Evolutionary conservation across 2,888 invertebrate genomes (phyloP), one percentile per base, ranked within the genome.

Genomic region (Agonopterix subpropinquella): DNA sequence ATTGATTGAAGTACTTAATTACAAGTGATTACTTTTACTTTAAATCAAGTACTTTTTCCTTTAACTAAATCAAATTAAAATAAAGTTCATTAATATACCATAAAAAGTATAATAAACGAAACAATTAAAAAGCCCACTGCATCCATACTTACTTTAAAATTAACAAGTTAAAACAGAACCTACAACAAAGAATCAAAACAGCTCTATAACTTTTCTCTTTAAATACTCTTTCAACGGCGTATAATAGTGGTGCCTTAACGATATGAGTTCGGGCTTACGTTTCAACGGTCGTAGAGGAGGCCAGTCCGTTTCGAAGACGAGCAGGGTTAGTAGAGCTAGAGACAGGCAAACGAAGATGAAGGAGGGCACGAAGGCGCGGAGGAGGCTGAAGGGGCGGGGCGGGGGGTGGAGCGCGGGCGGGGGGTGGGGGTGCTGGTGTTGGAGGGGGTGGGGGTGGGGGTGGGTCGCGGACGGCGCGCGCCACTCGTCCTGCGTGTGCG

Each of bases 161-260:
- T 7, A 28, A 28, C 28, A 41, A 11, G 13, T 13, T 7, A 41
- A 41, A 11, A 41, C 41, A 43, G 15, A 43, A 15, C 43, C 13
- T 39, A n/a, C 39, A 9, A 39, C 10, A 39, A 39, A n/a, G 39
- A 74, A 91, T 92, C 90, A 92, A 70, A 92, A 92, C 68, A 92
- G 85, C 71, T 91, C 84, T 15, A 89, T 85, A 52, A 92, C 83
- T 70, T 92, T 92, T 63, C 87, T 89, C 67, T 90, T 90, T 59
- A 95, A 79, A 78, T 92, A 95, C 69, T 95, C 93, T 77, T 95
- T 96, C 50, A 95, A 87, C 18, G 96, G 96, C 65, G 93, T 92
- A 81, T 96, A 96, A 81, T 96, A 95, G 67, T 95, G 94, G 62
- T 93, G 92, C 53, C 93, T 91, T 50, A 96, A 89, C 45, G 93